phyloP scores from a whole-genome alignment of 2,797 vertebrate genomes.

The Steatocranus sp. region DNA sequence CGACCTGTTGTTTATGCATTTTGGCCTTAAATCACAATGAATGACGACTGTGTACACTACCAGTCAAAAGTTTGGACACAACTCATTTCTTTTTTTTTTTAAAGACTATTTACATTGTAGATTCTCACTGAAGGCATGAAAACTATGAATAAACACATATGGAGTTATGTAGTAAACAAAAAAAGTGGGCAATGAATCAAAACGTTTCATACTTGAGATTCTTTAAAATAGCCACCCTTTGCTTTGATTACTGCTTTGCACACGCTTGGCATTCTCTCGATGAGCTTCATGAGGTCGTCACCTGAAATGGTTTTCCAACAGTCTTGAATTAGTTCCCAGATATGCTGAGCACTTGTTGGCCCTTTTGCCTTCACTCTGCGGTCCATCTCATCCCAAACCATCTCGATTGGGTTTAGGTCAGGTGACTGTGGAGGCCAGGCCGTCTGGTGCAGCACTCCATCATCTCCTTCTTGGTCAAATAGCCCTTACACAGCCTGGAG shows the following conservation, averaged over 20 bases:
- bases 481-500: not conserved
- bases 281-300: not conserved
- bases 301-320: not conserved
- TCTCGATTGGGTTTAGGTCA: not conserved
- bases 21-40: not conserved
- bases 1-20: not conserved
- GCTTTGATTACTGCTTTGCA: not conserved
- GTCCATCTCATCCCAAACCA: not conserved
- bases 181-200: not conserved
- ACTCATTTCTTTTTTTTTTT: not conserved
- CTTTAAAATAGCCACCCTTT: accelerated
- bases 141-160: not conserved
- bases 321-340: not conserved
- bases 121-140: not conserved
- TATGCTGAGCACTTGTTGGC: not conserved
- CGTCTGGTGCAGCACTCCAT: not conserved
- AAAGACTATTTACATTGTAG: not conserved
- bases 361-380: not conserved
- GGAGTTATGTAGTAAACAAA: not conserved
- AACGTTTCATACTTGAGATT: not conserved
- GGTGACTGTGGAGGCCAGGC: not conserved
- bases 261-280: not conserved
- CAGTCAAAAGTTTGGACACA: not conserved
- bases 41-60: not conserved
- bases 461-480: not conserved